These are phyloP conservation scores for Callocephalon fimbriatum DNA, from an alignment of 2,113 vertebrate genomes.

Conservation along the genomic window DNA sequence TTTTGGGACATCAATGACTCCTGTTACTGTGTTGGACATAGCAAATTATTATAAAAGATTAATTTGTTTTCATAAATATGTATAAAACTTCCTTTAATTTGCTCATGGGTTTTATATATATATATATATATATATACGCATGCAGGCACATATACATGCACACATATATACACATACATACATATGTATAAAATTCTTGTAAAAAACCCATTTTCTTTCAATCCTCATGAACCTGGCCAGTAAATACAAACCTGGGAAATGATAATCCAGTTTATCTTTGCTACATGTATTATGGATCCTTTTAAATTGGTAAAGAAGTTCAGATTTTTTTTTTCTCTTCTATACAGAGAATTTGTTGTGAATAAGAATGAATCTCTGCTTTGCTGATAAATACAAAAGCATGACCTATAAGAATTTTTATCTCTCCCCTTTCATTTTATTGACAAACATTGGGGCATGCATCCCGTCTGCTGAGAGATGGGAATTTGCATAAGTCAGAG, in stretches of 20 bases:
- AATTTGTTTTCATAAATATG: not conserved
- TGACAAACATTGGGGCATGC: slow-evolving; percentile 25
- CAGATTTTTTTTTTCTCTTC: not conserved
- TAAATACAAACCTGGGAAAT: not conserved
- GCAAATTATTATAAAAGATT: not conserved
- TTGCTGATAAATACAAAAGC: slow-evolving; percentile 19
- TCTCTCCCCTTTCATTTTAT: slow-evolving; percentile 45
- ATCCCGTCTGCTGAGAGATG: not conserved
- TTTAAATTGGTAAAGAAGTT: not conserved
- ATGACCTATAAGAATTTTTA: slow-evolving; percentile 24
- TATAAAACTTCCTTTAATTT: not conserved
- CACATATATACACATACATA: not conserved
- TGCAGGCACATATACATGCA: not conserved
- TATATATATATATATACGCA: not conserved
- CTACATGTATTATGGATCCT: not conserved
- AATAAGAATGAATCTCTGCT: slow-evolving; percentile 28
- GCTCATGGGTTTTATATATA: not conserved
- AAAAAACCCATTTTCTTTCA: not conserved
- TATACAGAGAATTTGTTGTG: not conserved
- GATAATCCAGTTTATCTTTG: slow-evolving; percentile 23
- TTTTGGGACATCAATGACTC: not conserved
- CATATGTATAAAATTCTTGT: not conserved
- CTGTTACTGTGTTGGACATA: rapidly evolving
- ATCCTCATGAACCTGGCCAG: not conserved
- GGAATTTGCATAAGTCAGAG: slow-evolving; percentile 59